These are phyloP conservation scores for Ctenodactylus gundi DNA, from an alignment of 2,113 vertebrate genomes.

Conservation along the genomic window DNA sequence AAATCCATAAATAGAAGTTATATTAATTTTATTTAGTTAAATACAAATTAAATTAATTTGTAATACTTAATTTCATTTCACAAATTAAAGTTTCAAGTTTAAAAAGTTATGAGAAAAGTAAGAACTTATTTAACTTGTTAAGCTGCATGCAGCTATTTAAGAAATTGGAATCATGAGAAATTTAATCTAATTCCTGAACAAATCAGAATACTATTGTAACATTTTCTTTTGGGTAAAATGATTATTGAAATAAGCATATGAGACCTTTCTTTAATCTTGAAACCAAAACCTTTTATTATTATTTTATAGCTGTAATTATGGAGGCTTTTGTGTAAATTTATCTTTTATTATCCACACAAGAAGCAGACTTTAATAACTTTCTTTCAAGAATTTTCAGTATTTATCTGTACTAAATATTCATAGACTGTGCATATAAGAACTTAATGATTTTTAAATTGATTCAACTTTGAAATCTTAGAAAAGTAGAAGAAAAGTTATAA, in stretches of 20 bases:
- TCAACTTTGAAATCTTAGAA: background rate
- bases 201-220: background rate
- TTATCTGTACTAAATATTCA: slow-evolving; percentile 11
- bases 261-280: slow-evolving; percentile 10
- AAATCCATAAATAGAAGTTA: background rate
- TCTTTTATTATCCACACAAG: background rate
- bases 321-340: background rate
- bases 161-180: background rate
- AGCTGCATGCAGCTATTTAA: background rate
- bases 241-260: background rate
- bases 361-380: background rate
- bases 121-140: background rate
- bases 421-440: background rate
- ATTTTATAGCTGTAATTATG: background rate
- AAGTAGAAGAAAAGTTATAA: background rate
- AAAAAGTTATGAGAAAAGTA: background rate
- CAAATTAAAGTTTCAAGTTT: slow-evolving; percentile 5
- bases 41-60: too few species aligned
- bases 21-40: background rate
- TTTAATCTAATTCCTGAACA: background rate
- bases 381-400: background rate
- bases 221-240: background rate
- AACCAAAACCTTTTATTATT: background rate
- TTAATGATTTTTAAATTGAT: background rate
- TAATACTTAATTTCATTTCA: too few species aligned